Evolutionary conservation across 2,797 vertebrate species (phyloP), one percentile per base, ranked within the genome.

Genomic region (Micropoecilia bifurca): DNA sequence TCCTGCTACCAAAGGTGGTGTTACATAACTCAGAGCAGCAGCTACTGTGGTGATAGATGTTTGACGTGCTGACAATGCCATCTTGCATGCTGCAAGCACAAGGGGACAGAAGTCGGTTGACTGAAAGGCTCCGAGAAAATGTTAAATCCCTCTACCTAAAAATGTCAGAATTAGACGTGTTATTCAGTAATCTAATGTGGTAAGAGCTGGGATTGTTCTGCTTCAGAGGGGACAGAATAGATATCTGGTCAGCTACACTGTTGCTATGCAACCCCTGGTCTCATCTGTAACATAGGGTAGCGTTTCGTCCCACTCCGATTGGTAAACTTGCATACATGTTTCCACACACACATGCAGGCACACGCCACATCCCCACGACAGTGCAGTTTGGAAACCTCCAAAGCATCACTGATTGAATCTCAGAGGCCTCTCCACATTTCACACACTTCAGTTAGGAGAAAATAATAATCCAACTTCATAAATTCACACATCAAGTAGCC

Each of bases 181-280:
- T 82, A 84, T 80, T 57, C 63, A 80, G 39, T 73, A 61, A 89
- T 85, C 82, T 74, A 89, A 86, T 88, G 85, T 85, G 78, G 87
- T 83, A 86, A 88, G 79, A 89, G 83, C 85, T 84, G 83, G 82
- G 90, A 83, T 86, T 81, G 85, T 90, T 89, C 80, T 87, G 90
- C 89, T 90, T 90, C 84, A 86, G 71, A 90, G 89, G 92, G 86
- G 91, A 92, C 84, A 90, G 88, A 93, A 90, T 82, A 91, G 85
- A 91, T 92, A 92, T 92, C 89, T 94, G 94, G 94, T 95, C 95
- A 95, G 94, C 91, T 83, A 87, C 86, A 93, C 94, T 94, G 95
- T 96, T 96, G 95, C 95, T 95, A 96, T 95, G 96, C 95, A 96
- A 96, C 95, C 91, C 90, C 85, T 89, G 80, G 85, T 90, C 93